phyloP scores from a whole-genome alignment of 2,113 vertebrate species.

The Nerophis ophidion region DNA sequence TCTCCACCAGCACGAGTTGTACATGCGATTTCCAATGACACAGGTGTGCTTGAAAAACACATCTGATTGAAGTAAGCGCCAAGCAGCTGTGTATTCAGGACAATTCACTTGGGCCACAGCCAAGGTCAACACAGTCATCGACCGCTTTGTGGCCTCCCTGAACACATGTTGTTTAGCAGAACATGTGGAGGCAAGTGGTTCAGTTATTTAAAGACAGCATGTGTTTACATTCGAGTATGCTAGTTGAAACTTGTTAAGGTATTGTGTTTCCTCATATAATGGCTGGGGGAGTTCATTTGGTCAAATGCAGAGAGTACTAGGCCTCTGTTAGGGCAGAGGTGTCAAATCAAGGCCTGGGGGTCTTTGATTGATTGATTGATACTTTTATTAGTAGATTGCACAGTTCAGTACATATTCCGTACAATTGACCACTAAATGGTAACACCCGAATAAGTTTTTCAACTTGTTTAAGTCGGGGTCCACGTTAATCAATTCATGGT shows the following conservation, averaged over 20 bases:
- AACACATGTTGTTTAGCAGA: slow-evolving; percentile 9
- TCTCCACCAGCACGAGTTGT: background rate
- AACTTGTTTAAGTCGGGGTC: too few species aligned
- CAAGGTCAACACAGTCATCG: slow-evolving; percentile 1
- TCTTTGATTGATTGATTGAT: too few species aligned
- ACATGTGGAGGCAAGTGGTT: slow-evolving; percentile 31
- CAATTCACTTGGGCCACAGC: slow-evolving; percentile 3
- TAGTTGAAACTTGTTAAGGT: slow-evolving; percentile 2
- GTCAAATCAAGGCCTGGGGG: background rate
- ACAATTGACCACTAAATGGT: too few species aligned
- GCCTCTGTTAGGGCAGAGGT: background rate
- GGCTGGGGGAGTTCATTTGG: background rate
- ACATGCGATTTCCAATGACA: background rate
- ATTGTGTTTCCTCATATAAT: background rate
- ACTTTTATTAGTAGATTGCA: too few species aligned
- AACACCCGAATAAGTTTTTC: too few species aligned
- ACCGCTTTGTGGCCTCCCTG: slow-evolving; percentile 6
- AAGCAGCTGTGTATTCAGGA: background rate
- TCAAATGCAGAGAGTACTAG: background rate
- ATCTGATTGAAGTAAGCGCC: background rate
- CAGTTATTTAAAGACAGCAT: slow-evolving; percentile 50
- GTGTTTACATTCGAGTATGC: slow-evolving; percentile 33
- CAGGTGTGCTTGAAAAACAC: background rate
- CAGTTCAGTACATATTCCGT: too few species aligned
- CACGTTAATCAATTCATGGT: too few species aligned